A percentile compares a stretch with the other conserved stretches of the same genome.
Evolutionary conservation across 2,888 invertebrate genomes (phyloP).

Genomic region (Scaptomyza caliginosa): DNA sequence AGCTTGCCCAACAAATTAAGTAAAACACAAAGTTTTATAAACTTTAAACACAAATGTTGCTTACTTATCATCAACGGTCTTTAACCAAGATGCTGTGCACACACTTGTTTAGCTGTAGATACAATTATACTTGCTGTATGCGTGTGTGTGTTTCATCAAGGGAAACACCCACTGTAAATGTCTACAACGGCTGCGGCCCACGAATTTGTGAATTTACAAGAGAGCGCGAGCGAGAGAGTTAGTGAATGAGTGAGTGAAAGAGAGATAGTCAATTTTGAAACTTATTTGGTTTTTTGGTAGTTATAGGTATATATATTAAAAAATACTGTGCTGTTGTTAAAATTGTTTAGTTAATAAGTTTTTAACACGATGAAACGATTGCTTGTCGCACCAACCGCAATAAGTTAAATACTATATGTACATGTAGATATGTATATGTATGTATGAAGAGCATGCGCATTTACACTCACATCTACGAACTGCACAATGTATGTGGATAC

Average conservation of each 20-base stretch:
- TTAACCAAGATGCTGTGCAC: slow-evolving; percentile 15
- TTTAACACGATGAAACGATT: neutral
- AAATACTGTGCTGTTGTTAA: neutral
- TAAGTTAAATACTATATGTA: slow-evolving; percentile 10
- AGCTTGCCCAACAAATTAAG: no score
- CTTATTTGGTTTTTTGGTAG: neutral
- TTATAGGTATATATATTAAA: neutral
- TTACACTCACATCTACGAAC: slow-evolving; percentile 37
- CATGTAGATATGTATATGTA: neutral
- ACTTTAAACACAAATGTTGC: neutral
- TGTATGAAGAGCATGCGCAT: slow-evolving; percentile 46
- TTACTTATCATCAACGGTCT: neutral
- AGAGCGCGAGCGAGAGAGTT: neutral
- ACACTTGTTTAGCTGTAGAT: slow-evolving; percentile 9
- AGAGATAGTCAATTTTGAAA: neutral
- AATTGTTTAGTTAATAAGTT: neutral
- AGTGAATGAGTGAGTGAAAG: neutral
- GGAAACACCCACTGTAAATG: slow-evolving; percentile 41
- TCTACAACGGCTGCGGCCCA: slow-evolving; percentile 7
- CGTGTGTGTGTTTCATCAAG: slow-evolving; percentile 14
- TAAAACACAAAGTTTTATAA: no score
- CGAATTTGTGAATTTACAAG: neutral
- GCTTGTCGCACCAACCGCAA: slow-evolving; percentile 9
- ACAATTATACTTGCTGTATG: slow-evolving; percentile 12
- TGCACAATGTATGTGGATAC: slow-evolving; percentile 49